Evolutionary conservation across 2,888 invertebrate species (phyloP), one percentile per base, ranked within the genome.

Genomic region (Cordylochernes scorpioides): DNA sequence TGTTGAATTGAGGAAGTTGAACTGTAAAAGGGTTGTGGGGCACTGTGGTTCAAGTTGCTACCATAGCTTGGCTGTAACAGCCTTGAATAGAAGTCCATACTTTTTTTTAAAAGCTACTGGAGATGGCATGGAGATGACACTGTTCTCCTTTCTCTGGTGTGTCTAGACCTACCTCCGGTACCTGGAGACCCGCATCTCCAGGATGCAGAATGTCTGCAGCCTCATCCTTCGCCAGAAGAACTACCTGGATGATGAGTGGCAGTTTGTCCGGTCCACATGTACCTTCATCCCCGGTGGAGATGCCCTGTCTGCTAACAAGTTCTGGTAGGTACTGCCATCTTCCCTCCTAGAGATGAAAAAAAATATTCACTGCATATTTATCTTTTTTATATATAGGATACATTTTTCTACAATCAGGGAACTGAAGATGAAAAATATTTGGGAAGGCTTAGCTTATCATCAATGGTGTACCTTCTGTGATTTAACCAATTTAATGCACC

Each of bases 211-310:
- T 21, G 34, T 40, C 21, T 25, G 33, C 8, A 35, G 33, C 10
- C 34, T 35, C 21, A 33, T 15, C 10, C 15, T 31, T 14, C 58
- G 68, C 46, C 63, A 70, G 36, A 77, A 80, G 49, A 65, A 69
- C 43, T 61, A 69, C 13, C 60, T 86, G 35, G 74, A 78, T 49
- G 70, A 71, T 34, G 84, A 86, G 52, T 84, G 82, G 80, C 62
- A 63, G 39, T 86, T 84, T 55, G 70, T 73, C 1, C 70, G 70
- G 45, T 58, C 66, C 2, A 67, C 77, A 29, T 70, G 72, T 40
- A 64, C 67, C n/a, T 65, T 71, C 53, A 68, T 77, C 41, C 61
- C 63, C 7, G 67, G 68, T 30, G 78, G 74, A 41, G 67, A 69
- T 41, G 61, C 63, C 15, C 57, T 70, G 29, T 72, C 77, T 25